phyloP scores from a whole-genome alignment of 2,113 vertebrate genomes.

The Sceloporus tristichus region DNA sequence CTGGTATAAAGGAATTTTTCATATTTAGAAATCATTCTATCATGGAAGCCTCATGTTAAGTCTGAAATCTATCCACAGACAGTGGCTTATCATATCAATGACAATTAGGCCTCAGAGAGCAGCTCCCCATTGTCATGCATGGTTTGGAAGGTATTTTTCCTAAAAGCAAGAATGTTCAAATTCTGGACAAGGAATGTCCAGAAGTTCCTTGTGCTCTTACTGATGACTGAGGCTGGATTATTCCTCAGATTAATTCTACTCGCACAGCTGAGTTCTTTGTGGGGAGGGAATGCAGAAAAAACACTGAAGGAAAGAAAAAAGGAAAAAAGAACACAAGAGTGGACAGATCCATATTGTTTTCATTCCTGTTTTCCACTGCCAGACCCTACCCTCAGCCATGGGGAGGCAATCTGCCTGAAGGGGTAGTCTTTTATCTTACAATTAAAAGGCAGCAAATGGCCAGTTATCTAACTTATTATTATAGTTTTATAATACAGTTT shows the following conservation, averaged over 20 bases:
- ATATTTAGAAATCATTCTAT: not conserved
- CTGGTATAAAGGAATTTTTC: no score
- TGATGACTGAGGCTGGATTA: not conserved
- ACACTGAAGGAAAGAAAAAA: not conserved
- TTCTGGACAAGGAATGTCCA: no score
- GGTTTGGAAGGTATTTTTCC: not conserved
- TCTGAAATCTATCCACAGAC: not conserved
- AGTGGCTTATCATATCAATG: not conserved
- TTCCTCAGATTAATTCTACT: not conserved
- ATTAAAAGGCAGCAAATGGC: not conserved
- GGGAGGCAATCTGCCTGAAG: no score
- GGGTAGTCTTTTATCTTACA: not conserved
- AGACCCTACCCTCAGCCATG: not conserved
- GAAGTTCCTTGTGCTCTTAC: not conserved
- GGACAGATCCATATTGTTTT: not conserved
- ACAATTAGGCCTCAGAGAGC: not conserved
- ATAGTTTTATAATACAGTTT: no score
- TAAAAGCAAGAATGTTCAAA: not conserved
- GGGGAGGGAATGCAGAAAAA: not conserved
- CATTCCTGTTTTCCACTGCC: not conserved
- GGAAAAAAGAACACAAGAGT: not conserved
- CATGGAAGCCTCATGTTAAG: not conserved
- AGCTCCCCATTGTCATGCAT: not conserved
- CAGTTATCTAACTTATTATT: not conserved
- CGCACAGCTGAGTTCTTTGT: not conserved